Evolutionary conservation across 2,797 vertebrate genomes (phyloP).

Genomic region (Caiman crocodilus): DNA sequence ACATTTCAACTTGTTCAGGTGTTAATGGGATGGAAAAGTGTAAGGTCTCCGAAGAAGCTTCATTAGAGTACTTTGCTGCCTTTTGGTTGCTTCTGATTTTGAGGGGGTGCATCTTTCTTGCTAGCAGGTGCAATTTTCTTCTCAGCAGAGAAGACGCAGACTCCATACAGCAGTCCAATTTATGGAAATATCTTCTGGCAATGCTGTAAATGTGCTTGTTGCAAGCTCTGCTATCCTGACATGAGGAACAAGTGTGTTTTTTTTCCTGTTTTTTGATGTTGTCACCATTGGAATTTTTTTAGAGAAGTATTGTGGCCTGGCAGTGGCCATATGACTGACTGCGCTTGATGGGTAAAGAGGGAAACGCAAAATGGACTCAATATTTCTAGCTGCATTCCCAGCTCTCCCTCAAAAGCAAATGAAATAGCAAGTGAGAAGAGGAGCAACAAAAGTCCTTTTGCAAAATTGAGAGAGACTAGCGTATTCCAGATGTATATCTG

Average conservation of each 20-base stretch:
- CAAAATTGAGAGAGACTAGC: too few species aligned
- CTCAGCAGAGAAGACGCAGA: too few species aligned
- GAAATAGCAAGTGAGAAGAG: neutral
- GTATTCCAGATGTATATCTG: neutral
- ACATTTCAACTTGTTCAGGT: neutral
- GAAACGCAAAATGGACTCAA: neutral
- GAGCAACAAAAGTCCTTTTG: neutral
- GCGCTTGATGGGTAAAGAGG: neutral
- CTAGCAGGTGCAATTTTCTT: neutral
- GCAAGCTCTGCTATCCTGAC: neutral
- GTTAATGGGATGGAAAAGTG: neutral
- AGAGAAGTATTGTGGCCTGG: neutral
- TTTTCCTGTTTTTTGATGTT: neutral
- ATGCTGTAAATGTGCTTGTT: accelerated
- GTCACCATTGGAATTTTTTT: neutral
- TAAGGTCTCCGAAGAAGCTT: neutral
- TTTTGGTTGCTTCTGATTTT: neutral
- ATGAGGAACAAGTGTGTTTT: accelerated
- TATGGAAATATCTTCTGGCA: neutral
- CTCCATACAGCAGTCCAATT: neutral
- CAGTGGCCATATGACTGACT: neutral
- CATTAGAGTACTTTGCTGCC: neutral
- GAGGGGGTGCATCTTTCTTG: neutral
- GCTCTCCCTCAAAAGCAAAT: neutral
- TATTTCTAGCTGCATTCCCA: neutral